phyloP scores from a whole-genome alignment of 2,888 invertebrate species.

The Agonopterix subpropinquella region DNA sequence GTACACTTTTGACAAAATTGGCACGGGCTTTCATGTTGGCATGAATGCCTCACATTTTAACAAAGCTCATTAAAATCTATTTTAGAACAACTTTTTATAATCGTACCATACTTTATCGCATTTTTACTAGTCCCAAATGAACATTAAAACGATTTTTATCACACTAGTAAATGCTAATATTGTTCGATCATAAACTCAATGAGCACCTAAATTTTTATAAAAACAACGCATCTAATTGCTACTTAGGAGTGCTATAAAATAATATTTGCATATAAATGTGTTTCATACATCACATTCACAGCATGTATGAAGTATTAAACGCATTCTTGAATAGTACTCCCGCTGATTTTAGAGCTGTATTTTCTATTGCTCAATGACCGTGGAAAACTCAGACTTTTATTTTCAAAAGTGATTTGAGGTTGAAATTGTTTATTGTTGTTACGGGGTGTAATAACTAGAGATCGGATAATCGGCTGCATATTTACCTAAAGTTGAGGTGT shows the following conservation, averaged over 20 bases:
- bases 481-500: no score
- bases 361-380: slow-evolving; percentile 1
- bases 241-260: slow-evolving; percentile 35
- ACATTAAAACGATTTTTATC: slow-evolving; percentile 48
- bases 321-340: background rate
- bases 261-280: slow-evolving; percentile 45
- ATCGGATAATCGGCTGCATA: no score
- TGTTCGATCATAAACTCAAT: slow-evolving; percentile 39
- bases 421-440: no score
- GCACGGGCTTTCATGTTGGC: no score
- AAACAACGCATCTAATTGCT: slow-evolving; percentile 43
- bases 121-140: slow-evolving; percentile 8
- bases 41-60: no score
- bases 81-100: no score
- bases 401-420: no score
- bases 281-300: slow-evolving; percentile 31
- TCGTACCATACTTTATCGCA: no score
- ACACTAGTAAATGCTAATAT: slow-evolving; percentile 39
- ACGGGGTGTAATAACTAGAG: no score
- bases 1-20: no score
- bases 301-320: slow-evolving; percentile 22
- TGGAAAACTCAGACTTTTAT: no score
- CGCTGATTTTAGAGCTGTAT: slow-evolving; percentile 1
- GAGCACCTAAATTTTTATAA: slow-evolving; percentile 38
- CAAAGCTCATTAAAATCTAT: no score